Evolutionary conservation across 1,140 invertebrate genomes (phyloP).

Genomic region (Cydia strobilella): DNA sequence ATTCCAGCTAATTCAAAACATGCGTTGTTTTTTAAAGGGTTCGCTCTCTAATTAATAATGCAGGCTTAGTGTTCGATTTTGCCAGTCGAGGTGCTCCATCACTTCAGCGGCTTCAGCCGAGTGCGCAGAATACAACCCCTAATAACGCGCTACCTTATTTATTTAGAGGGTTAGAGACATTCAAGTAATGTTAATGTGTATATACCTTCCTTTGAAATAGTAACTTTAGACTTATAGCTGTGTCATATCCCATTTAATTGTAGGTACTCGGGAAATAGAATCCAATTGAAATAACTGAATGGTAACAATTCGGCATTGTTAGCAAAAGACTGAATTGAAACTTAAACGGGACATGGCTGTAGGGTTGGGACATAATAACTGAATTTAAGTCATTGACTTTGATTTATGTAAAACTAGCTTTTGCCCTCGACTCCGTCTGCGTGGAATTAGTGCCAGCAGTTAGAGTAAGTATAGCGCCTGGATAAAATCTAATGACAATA

Average conservation of each 20-base stretch:
- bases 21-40: background rate
- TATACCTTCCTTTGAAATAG: constrained; percentile 7
- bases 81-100: constrained; percentile 1
- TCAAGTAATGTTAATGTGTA: constrained; percentile 13
- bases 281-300: constrained; percentile 19
- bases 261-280: constrained; percentile 2
- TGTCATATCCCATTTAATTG: constrained; percentile 25
- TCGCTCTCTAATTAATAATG: background rate
- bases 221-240: constrained; percentile 9
- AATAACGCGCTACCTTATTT: constrained; percentile 18
- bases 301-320: constrained; percentile 29
- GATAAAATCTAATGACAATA: too few relatives aligned
- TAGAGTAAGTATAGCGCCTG: too few relatives aligned
- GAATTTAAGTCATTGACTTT: background rate
- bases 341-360: constrained; percentile 15
- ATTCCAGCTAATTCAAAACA: background rate
- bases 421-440: too few relatives aligned
- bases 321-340: constrained; percentile 10
- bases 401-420: too few relatives aligned
- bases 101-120: constrained; percentile 5
- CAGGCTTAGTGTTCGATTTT: background rate
- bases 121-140: background rate
- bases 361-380: constrained; percentile 8
- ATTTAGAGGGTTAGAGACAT: constrained; percentile 23
- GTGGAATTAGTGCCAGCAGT: too few relatives aligned